Conservation (phyloP, 2,888 invertebrate genomes). For the Drosophila cognata region DNA sequence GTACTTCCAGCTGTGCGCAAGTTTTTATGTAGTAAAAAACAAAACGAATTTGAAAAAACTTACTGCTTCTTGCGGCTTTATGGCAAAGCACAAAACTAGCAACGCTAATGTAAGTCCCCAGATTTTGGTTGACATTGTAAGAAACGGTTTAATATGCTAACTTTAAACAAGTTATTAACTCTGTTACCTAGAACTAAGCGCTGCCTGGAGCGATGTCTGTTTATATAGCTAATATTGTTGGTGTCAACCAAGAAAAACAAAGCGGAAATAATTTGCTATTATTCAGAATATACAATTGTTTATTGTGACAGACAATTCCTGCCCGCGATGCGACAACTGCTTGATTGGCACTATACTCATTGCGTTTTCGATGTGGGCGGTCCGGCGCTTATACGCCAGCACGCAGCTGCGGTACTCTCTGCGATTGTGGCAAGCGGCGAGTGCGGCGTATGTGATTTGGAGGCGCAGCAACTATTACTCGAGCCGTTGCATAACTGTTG, state of each 20-base stretch:
- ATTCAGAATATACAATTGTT: constrained; percentile 27
- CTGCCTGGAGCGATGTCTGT: background rate
- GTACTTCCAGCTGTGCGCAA: constrained; percentile 71
- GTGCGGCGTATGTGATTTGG: constrained; percentile 70
- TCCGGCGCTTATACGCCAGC: constrained; percentile 83
- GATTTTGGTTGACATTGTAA: constrained; percentile 40
- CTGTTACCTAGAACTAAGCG: constrained; percentile 40
- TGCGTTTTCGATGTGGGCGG: constrained; percentile 82
- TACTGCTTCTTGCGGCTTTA: constrained; percentile 53
- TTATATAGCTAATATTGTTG: constrained; percentile 53
- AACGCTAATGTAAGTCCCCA: constrained; percentile 33
- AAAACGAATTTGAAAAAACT: constrained; percentile 22
- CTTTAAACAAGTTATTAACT: constrained; percentile 2
- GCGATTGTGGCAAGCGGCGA: constrained; percentile 78
- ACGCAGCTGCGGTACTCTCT: constrained; percentile 83
- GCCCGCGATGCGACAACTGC: constrained; percentile 83
- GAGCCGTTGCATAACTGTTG: constrained; percentile 81
- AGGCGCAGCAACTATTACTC: constrained; percentile 72
- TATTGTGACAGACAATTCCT: constrained; percentile 77
- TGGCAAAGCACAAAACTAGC: constrained; percentile 23
- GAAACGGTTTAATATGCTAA: background rate
- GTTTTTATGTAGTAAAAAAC: background rate
- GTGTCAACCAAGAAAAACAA: background rate
- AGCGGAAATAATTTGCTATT: constrained; percentile 40
- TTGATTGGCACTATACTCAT: constrained; percentile 85